Percentiles rank a stretch among this genome's conserved stretches.
Evolutionary conservation across 2,797 vertebrate species (phyloP).

Genomic region (Rhadinocentrus ornatus): DNA sequence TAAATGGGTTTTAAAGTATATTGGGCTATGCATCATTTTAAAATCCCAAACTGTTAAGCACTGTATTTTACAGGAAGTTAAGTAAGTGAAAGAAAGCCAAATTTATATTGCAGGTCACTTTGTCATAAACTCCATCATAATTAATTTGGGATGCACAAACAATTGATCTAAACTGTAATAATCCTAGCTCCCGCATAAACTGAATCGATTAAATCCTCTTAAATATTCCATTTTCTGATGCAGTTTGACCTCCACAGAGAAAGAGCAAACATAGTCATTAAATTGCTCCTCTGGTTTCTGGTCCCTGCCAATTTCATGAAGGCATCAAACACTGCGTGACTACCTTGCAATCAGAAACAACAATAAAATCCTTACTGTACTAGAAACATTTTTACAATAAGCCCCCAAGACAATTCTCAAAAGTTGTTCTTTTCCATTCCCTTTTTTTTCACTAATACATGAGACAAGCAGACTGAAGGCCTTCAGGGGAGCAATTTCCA

Average conservation of each 20-base stretch:
- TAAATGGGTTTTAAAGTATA: conserved; percentile 67
- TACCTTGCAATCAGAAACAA: conserved; percentile 50
- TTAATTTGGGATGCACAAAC: conserved; percentile 55
- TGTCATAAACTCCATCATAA: conserved; percentile 38
- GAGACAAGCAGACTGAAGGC: conserved; percentile 57
- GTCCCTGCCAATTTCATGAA: conserved; percentile 19
- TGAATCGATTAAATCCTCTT: conserved; percentile 50
- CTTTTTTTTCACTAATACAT: conserved; percentile 30
- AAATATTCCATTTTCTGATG: conserved; percentile 58
- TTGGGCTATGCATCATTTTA: conserved; percentile 30
- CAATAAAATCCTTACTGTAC: conserved; percentile 35
- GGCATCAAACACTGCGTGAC: conserved; percentile 41
- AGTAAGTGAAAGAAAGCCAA: conserved; percentile 10
- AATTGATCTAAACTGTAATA: conserved; percentile 52
- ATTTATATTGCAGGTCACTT: conserved; percentile 13
- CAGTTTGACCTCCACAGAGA: conserved; percentile 37
- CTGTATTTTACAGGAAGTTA: conserved; percentile 2
- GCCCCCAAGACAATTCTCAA: conserved; percentile 38
- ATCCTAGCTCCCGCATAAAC: conserved; percentile 52
- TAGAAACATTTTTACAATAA: conserved; percentile 49
- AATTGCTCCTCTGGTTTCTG: conserved; percentile 27
- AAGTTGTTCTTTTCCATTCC: conserved; percentile 45
- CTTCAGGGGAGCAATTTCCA: conserved; percentile 66
- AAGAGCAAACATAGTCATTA: conserved; percentile 41
- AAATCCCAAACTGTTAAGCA: conserved; percentile 22